Conservation (phyloP, 1,140 invertebrate genomes). For the Lepidurus packardi region DNA sequence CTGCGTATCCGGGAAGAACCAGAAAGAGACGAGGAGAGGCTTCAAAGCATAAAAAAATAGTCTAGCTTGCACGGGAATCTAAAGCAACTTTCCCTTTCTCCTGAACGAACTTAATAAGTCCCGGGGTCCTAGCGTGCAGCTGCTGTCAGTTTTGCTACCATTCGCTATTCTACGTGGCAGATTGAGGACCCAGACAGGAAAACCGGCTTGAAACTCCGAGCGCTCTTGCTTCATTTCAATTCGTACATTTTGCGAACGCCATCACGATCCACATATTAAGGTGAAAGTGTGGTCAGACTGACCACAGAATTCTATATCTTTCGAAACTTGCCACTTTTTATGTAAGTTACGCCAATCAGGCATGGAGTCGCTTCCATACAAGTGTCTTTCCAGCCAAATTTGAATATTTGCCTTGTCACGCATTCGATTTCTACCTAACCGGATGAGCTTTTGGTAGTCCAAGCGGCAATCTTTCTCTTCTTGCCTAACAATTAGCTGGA, state of each 20-base stretch:
- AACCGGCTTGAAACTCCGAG: background rate
- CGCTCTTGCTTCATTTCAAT: background rate
- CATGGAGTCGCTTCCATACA: too few relatives aligned
- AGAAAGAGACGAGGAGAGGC: background rate
- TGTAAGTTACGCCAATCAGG: too few relatives aligned
- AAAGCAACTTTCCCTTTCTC: constrained; percentile 21
- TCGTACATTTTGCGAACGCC: background rate
- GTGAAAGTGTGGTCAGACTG: background rate
- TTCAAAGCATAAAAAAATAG: background rate
- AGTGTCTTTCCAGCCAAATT: too few relatives aligned
- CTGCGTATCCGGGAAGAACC: constrained; percentile 6
- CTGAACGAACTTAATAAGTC: background rate
- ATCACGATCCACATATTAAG: constrained; percentile 22
- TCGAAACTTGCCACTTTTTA: too few relatives aligned
- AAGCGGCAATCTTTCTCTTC: too few relatives aligned
- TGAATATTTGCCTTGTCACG: too few relatives aligned
- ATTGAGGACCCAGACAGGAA: background rate
- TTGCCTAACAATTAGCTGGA: background rate
- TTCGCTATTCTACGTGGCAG: background rate
- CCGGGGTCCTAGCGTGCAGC: background rate
- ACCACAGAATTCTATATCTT: background rate
- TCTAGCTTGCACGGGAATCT: background rate
- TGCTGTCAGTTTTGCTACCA: constrained; percentile 12
- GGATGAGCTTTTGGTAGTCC: too few relatives aligned
- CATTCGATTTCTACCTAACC: too few relatives aligned